Percentiles rank a stretch among this genome's conserved stretches.
phyloP scores from a whole-genome alignment of 2,888 invertebrate genomes.

The Agrypnus murinus region DNA sequence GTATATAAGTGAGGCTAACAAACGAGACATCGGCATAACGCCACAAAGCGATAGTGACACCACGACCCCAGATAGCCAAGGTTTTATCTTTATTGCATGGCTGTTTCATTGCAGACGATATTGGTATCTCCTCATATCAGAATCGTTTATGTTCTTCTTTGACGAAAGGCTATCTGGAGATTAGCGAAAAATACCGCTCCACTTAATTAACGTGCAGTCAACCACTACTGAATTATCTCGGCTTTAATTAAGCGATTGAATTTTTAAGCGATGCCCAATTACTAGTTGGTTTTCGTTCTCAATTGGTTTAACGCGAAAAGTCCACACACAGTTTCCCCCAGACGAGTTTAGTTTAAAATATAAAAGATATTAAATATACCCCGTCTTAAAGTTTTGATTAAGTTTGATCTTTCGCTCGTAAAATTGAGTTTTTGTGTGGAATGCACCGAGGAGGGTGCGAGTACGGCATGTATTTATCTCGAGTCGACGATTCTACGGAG shows the following conservation, averaged over 20 bases:
- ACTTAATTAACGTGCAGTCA: conserved; percentile 44
- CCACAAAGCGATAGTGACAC: conserved; percentile 20
- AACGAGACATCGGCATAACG: conserved; percentile 21
- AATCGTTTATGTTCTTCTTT: conserved; percentile 11
- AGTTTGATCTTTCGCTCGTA: conserved; percentile 49
- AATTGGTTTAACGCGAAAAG: conserved; percentile 8
- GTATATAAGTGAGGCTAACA: conserved; percentile 12
- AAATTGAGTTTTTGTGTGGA: conserved; percentile 47
- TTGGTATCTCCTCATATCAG: conserved; percentile 31
- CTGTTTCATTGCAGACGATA: conserved; percentile 41
- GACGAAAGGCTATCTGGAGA: conserved; percentile 33
- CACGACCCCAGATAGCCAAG: conserved; percentile 23
- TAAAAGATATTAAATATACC: conserved; percentile 38
- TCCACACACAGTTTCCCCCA: neutral
- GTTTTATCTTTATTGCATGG: conserved; percentile 49
- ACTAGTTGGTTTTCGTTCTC: conserved; percentile 24
- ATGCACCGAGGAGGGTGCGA: conserved; percentile 22
- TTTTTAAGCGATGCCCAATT: conserved; percentile 37
- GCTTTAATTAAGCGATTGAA: conserved; percentile 38
- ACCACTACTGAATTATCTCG: conserved; percentile 28
- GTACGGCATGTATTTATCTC: neutral
- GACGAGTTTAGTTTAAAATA: conserved; percentile 10
- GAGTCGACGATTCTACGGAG: conserved; percentile 20
- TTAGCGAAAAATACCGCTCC: conserved; percentile 42
- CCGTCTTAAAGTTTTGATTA: conserved; percentile 47